Evolutionary conservation across 2,888 invertebrate species (phyloP).

Genomic region (Rotaria macrura): DNA sequence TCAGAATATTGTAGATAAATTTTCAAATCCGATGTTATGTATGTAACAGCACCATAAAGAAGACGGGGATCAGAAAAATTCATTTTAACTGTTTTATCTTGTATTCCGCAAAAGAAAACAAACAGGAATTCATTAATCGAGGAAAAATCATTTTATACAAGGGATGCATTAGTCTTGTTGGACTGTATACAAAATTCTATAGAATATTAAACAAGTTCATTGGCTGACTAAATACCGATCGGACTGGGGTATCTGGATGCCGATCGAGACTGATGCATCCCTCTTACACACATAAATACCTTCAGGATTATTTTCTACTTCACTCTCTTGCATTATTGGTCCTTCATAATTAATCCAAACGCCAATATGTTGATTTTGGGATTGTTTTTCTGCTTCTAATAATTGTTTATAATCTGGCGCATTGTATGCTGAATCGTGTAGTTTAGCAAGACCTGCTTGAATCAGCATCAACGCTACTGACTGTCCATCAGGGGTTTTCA

Average conservation of each 20-base stretch:
- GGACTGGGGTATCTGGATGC: too few relatives aligned
- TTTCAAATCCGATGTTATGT: conserved; percentile 62
- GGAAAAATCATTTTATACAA: too few relatives aligned
- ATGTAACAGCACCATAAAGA: conserved; percentile 67
- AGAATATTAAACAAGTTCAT: too few relatives aligned
- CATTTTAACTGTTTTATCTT: too few relatives aligned
- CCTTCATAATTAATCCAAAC: conserved; percentile 58
- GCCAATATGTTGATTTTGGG: conserved; percentile 59
- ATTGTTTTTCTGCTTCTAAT: conserved; percentile 74
- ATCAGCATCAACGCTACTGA: conserved; percentile 82
- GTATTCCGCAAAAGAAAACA: too few relatives aligned
- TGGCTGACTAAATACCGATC: too few relatives aligned
- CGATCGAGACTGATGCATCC: too few relatives aligned
- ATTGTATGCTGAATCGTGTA: conserved; percentile 85
- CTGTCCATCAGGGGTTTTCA: conserved; percentile 53
- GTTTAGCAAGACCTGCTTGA: conserved; percentile 76
- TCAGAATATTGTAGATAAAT: conserved; percentile 74
- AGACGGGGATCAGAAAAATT: not conserved
- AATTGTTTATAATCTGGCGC: conserved; percentile 64
- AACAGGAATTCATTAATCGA: too few relatives aligned
- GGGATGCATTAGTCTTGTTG: too few relatives aligned
- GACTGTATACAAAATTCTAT: too few relatives aligned
- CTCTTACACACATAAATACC: too few relatives aligned
- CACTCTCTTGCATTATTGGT: conserved; percentile 55
- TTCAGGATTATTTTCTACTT: conserved; percentile 54